Percentiles rank a stretch among this genome's conserved stretches.
phyloP scores from a whole-genome alignment of 92 coral and sea anemone genomes.

The Paragorgia papillata region DNA sequence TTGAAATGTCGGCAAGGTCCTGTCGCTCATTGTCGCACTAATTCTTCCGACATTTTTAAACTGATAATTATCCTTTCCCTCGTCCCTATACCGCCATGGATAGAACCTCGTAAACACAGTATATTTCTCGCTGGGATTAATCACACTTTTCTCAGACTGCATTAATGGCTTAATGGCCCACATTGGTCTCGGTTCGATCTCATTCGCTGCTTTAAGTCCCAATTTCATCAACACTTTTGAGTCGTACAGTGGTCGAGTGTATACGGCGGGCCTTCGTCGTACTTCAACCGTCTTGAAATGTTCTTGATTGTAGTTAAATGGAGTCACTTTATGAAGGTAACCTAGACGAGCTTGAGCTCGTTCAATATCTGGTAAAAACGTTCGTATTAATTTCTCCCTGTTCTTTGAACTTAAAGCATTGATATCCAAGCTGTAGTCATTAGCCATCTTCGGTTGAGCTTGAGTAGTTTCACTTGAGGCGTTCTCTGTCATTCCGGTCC shows the following conservation, averaged over 20 bases:
- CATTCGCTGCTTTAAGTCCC: constrained; percentile 86
- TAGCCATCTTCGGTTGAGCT: not conserved
- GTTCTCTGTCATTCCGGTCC: not conserved
- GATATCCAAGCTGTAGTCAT: constrained; percentile 79
- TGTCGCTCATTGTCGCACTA: not conserved
- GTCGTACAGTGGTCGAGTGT: constrained; percentile 68
- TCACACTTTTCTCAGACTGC: constrained; percentile 39
- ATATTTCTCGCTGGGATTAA: constrained; percentile 28
- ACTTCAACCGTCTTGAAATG: constrained; percentile 88
- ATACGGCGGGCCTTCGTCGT: constrained; percentile 76
- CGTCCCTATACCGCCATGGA: constrained; percentile 16
- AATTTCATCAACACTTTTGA: constrained; percentile 69
- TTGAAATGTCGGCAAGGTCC: constrained; percentile 1
- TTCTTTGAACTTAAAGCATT: constrained; percentile 68
- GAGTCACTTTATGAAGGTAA: constrained; percentile 59
- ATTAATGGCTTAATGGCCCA: constrained; percentile 81
- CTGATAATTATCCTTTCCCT: not conserved
- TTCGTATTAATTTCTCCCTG: constrained; percentile 67
- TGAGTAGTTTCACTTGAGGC: not conserved
- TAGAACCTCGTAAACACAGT: constrained; percentile 27
- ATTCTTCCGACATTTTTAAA: not conserved
- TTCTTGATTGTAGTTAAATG: constrained; percentile 84
- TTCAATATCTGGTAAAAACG: constrained; percentile 85
- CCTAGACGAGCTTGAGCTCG: constrained; percentile 80
- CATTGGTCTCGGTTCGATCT: constrained; percentile 77